Percentiles rank a stretch among this genome's conserved stretches.
phyloP scores from a whole-genome alignment of 1,140 invertebrate genomes.

The Drosophila willistoni region DNA sequence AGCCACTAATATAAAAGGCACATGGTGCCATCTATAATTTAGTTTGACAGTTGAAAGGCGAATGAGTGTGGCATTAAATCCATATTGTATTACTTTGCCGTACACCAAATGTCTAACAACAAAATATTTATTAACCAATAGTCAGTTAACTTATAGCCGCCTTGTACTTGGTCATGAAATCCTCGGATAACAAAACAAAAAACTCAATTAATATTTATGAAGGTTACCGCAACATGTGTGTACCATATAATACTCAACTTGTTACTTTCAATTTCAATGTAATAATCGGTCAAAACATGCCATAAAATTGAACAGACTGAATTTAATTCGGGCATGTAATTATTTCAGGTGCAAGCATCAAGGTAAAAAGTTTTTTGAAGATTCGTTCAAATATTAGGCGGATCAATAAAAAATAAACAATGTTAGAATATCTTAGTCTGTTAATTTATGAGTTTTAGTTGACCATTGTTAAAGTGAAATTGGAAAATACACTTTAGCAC shows the following conservation, averaged over 20 bases:
- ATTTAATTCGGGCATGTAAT: constrained; percentile 25
- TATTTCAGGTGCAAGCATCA: constrained; percentile 31
- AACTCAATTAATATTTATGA: constrained; percentile 69
- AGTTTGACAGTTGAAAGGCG: constrained; percentile 8
- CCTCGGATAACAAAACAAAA: constrained; percentile 21
- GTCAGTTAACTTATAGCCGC: constrained; percentile 33
- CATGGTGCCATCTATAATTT: constrained; percentile 15
- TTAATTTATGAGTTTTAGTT: no score
- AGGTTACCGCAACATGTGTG: constrained; percentile 52
- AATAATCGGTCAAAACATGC: constrained; percentile 29
- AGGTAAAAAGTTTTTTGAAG: not conserved
- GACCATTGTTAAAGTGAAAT: no score
- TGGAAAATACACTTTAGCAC: no score
- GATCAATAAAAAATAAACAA: no score
- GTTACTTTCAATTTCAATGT: constrained; percentile 68
- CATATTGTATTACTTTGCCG: constrained; percentile 18
- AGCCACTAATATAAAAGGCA: constrained; percentile 26
- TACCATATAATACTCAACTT: constrained; percentile 14
- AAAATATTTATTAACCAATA: constrained; percentile 22
- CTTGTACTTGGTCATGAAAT: constrained; percentile 35
- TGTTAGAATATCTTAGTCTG: no score
- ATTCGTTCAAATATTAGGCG: not conserved
- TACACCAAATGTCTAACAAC: constrained; percentile 23
- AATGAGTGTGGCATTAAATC: constrained; percentile 1
- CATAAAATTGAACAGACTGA: constrained; percentile 10